Base-by-base conservation (phyloP, 2,113 vertebrate genomes). In the Tachycineta bicolor region DNA sequence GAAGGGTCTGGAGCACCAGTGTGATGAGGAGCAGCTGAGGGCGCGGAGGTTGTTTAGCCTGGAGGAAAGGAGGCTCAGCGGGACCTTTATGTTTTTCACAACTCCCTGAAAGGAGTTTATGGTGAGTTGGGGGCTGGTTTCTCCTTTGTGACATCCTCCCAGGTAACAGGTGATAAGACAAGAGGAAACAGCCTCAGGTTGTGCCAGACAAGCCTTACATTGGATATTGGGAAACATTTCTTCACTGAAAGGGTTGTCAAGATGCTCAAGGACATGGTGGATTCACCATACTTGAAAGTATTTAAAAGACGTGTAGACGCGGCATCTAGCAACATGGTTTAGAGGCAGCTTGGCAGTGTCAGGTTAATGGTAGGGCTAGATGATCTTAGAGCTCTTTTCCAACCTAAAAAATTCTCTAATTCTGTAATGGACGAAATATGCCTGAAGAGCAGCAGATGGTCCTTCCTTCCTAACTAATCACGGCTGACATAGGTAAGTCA, bases 391-490 rank as follows among this genome's bases (percentile, higher is more conserved):
- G 18, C 12, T 60, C 25, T 79, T 79, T 80, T 24, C 46, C 53
- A 68, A 60, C 12, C 13, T 28, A 28, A 41, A 67, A 46, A 26
- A 2, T 12, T 18, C 4, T 15, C 8, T 13, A 23, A 21, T 37
- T 60, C 18, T 80, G 15, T 37, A 47, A 93, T 29, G 94, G 89
- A 96, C 83, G 69, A 96, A 91, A 94, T 88, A 75, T 3, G 26
- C 43, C 50, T 79, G 58, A 86, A 82, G 83, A 67, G 46, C 64
- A 84, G 82, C 22, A 78, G 43, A 37, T 60, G 85, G 80, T 87
- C 83, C 87, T 89, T 81, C 75, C 62, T 81, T 93, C 90, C 63
- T 79, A 85, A 88, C 65, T 90, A 86, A 82, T 23, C 49, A 10
- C 1, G 73, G 60, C 55, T 60, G 78, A 17, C 62, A 59, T 1